Conservation (phyloP, 2,797 vertebrate genomes). For the Bufotes viridis region DNA sequence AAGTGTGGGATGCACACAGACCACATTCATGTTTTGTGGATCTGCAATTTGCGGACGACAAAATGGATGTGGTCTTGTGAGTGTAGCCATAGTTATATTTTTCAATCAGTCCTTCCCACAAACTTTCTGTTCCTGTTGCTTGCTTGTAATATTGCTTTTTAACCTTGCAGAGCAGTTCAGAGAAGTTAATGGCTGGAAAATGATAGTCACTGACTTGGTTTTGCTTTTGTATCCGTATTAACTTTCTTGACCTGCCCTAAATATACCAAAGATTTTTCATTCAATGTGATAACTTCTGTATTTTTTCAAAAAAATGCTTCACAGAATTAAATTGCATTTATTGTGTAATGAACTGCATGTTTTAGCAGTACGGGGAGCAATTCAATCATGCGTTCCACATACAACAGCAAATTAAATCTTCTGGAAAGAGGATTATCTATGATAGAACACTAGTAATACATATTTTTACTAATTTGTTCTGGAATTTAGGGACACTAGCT, state of each 20-base stretch:
- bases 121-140: neutral
- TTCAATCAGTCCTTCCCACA: neutral
- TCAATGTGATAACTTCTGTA: neutral
- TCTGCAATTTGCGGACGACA: no score
- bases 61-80: no score
- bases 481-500: neutral
- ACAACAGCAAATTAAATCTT: neutral
- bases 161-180: neutral
- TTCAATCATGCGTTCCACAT: neutral
- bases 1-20: no score
- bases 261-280: neutral
- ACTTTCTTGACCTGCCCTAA: neutral
- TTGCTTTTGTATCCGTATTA: neutral
- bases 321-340: neutral
- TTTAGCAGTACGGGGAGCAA: neutral
- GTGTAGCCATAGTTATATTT: neutral
- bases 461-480: slow-evolving; percentile 10
- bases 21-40: no score
- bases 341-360: neutral
- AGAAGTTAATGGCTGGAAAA: no score
- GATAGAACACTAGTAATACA: neutral
- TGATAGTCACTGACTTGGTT: neutral
- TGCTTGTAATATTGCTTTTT: neutral
- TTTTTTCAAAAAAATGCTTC: neutral
- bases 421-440: neutral